Conservation (phyloP, 2,113 vertebrate genomes). For the Patagioenas fasciata region DNA sequence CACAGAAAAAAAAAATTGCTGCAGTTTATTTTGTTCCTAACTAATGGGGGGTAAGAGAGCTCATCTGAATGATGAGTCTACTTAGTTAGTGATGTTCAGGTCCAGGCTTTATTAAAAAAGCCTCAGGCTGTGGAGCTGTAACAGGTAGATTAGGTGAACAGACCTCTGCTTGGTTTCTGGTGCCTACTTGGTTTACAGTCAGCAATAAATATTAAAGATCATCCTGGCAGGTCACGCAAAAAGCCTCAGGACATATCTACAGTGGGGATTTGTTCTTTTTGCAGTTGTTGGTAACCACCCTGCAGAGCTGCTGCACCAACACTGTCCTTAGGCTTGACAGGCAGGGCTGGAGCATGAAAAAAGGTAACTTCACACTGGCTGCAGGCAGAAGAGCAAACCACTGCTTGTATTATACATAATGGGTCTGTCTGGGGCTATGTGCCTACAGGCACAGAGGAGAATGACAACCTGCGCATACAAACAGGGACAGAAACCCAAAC, state of each 20-base stretch:
- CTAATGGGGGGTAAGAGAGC: background rate
- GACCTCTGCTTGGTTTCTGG: background rate
- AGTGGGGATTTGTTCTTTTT: background rate
- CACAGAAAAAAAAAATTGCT: background rate
- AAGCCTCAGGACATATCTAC: background rate
- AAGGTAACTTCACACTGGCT: background rate
- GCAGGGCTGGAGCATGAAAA: background rate
- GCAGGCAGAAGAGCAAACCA: background rate
- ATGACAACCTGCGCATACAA: background rate
- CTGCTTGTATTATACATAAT: background rate
- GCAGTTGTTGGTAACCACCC: background rate
- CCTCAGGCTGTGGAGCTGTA: background rate
- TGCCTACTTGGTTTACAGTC: background rate
- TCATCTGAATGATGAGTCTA: background rate
- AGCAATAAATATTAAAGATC: slow-evolving; percentile 12
- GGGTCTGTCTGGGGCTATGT: background rate
- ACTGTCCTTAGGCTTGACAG: background rate
- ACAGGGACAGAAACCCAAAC: background rate
- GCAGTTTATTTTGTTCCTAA: background rate
- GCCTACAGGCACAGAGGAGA: background rate
- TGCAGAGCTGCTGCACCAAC: background rate
- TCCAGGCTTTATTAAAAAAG: background rate
- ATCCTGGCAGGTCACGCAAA: background rate
- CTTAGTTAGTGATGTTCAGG: background rate
- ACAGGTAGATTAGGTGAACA: slow-evolving; percentile 23